Evolutionary conservation across 1,140 invertebrate species (phyloP).

Genomic region (Tachypleus tridentatus): DNA sequence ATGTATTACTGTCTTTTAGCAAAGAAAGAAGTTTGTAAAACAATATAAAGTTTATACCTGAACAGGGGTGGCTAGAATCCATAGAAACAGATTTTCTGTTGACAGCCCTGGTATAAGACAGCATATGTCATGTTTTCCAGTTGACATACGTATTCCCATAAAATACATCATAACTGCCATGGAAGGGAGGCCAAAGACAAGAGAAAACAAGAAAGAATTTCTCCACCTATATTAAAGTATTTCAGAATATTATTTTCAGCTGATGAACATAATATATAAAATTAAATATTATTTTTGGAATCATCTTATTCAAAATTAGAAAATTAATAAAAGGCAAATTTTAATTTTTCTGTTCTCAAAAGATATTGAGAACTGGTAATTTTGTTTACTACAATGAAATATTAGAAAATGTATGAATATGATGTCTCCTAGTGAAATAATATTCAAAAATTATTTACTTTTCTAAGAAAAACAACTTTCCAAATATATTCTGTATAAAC

Average conservation of each 20-base stretch:
- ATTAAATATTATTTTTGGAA: not conserved
- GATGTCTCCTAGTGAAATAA: too few species aligned
- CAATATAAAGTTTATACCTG: slow-evolving; percentile 46
- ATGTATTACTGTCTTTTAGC: not conserved
- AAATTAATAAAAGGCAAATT: slow-evolving; percentile 1
- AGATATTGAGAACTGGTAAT: too few species aligned
- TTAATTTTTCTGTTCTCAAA: slow-evolving; percentile 3
- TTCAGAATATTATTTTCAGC: slow-evolving; percentile 8
- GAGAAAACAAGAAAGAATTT: slow-evolving; percentile 79
- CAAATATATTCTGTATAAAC: too few species aligned
- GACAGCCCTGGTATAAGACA: slow-evolving; percentile 78
- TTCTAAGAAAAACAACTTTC: too few species aligned
- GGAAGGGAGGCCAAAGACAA: slow-evolving; percentile 86
- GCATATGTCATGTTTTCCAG: slow-evolving; percentile 47
- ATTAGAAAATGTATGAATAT: too few species aligned
- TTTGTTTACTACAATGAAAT: too few species aligned
- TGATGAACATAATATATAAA: slow-evolving; percentile 4
- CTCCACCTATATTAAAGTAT: slow-evolving; percentile 51
- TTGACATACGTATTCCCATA: slow-evolving; percentile 51
- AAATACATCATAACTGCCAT: slow-evolving; percentile 96
- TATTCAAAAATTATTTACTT: too few species aligned
- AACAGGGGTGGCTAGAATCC: slow-evolving; percentile 88
- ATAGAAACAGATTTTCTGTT: slow-evolving; percentile 88
- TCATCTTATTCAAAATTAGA: not conserved
- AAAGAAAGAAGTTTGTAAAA: not conserved